Evolutionary conservation across 2,888 invertebrate species (phyloP).

Genomic region (Micoletzkya japonica): DNA sequence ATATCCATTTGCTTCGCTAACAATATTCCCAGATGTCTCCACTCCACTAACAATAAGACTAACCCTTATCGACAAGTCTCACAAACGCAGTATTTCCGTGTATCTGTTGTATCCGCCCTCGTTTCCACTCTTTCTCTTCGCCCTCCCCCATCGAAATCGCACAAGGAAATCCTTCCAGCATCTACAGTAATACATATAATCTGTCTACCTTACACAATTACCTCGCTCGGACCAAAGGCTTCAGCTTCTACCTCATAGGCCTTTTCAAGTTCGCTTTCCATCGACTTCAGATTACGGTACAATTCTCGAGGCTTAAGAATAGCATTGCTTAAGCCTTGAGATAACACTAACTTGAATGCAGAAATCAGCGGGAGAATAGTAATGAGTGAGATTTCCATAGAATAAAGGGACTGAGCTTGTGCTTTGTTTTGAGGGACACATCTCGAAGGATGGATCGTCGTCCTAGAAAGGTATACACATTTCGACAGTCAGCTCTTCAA

Average conservation of each 20-base stretch:
- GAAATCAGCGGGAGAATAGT: conserved; percentile 18
- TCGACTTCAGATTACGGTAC: background rate
- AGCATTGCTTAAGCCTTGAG: no score
- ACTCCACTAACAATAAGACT: background rate
- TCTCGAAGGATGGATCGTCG: background rate
- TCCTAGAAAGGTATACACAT: no score
- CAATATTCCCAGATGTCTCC: background rate
- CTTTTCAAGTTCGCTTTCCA: background rate
- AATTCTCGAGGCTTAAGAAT: background rate
- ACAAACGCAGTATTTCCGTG: conserved; percentile 5
- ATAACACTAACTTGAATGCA: conserved; percentile 6
- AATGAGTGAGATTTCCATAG: conserved; percentile 12
- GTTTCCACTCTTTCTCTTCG: background rate
- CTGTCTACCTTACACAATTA: background rate
- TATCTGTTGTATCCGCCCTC: background rate
- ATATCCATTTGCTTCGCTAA: background rate
- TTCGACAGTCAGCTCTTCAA: no score
- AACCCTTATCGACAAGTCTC: conserved; percentile 15
- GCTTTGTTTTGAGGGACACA: conserved; percentile 1
- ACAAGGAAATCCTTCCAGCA: conserved; percentile 15
- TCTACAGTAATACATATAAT: background rate
- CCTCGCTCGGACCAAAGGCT: background rate
- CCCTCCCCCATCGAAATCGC: background rate
- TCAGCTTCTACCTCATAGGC: background rate
- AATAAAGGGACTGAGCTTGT: conserved; percentile 8